Evolutionary conservation across 1,140 invertebrate species (phyloP), one percentile per base, ranked within the genome.

Genomic region (Polypedilum pembai): DNA sequence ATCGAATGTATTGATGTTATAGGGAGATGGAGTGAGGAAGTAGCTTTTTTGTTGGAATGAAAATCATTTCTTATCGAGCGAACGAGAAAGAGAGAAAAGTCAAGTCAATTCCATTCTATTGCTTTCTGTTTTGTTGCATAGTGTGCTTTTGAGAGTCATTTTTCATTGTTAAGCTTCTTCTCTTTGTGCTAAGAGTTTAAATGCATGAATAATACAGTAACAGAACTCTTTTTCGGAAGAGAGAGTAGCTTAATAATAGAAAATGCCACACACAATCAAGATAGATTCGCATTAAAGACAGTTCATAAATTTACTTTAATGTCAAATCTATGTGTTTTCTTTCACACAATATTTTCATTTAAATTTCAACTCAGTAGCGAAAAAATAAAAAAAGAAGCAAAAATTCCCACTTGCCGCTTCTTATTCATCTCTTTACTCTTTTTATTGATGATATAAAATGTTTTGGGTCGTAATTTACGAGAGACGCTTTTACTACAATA

Each of bases 281-380:
- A 56, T 56, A 56, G 45, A 56, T n/a, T 33, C 24, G 24, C 15
- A 56, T 56, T 56, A 56, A 56, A 56, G 45, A 56, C 45, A 56
- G 45, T 56, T 56, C 45, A 56, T 56, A 56, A 56, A 56, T 56
- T 56, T 56, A 56, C 45, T 56, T 56, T 56, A 56, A 56, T 56
- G 45, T 56, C 45, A 56, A 56, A 56, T 56, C 45, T 56, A 56
- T 56, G n/a, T 56, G n/a, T n/a, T 4, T n/a, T n/a, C 12, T 56
- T 56, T 56, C 45, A 56, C 45, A 56, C 45, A 56, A 4, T n/a
- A 56, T 15, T n/a, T n/a, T n/a, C 45, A 56, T n/a, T n/a, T 15
- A 45, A 45, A 45, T 33, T 33, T 33, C 24, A 33, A 33, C 24
- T 33, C 24, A 3, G 24, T 33, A 33, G 24, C 24, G 1, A 33